These are phyloP conservation scores for Drosophila micromelanica DNA, from an alignment of 1,140 invertebrate genomes.

Conservation along the genomic window DNA sequence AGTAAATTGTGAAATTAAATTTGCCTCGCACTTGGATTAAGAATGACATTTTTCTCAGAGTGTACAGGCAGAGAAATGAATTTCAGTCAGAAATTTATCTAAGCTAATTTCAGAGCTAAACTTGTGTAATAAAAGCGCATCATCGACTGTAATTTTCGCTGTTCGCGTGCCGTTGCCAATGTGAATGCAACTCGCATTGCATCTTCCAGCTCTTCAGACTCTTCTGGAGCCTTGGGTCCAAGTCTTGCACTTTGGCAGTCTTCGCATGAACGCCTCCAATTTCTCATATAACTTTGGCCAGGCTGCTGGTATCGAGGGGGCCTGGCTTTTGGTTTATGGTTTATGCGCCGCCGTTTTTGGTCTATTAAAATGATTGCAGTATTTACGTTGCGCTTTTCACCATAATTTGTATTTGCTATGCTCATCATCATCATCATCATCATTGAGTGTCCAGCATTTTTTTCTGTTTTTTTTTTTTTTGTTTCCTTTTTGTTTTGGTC, in stretches of 20 bases:
- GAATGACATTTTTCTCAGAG: no score
- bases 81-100: slow-evolving; percentile 76
- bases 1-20: no score
- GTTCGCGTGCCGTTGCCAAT: slow-evolving; percentile 71
- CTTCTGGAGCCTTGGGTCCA: neutral
- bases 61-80: slow-evolving; percentile 62
- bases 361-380: slow-evolving; percentile 83
- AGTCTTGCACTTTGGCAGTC: slow-evolving; percentile 38
- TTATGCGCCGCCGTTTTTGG: slow-evolving; percentile 82
- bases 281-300: slow-evolving; percentile 59
- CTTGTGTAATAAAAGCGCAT: slow-evolving; percentile 73
- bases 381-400: slow-evolving; percentile 81
- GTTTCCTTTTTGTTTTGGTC: slow-evolving; percentile 30
- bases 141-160: slow-evolving; percentile 62
- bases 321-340: slow-evolving; percentile 79
- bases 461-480: slow-evolving; percentile 47
- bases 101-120: slow-evolving; percentile 75
- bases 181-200: slow-evolving; percentile 38
- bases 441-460: slow-evolving; percentile 52
- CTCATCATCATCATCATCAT: slow-evolving; percentile 70
- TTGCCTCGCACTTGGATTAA: no score
- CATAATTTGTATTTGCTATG: slow-evolving; percentile 81
- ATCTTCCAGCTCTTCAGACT: neutral
- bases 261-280: slow-evolving; percentile 64
- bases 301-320: neutral